A percentile compares a stretch with the other conserved stretches of the same genome.
Evolutionary conservation across 2,797 vertebrate species (phyloP).

Genomic region (Gorsachius magnificus): DNA sequence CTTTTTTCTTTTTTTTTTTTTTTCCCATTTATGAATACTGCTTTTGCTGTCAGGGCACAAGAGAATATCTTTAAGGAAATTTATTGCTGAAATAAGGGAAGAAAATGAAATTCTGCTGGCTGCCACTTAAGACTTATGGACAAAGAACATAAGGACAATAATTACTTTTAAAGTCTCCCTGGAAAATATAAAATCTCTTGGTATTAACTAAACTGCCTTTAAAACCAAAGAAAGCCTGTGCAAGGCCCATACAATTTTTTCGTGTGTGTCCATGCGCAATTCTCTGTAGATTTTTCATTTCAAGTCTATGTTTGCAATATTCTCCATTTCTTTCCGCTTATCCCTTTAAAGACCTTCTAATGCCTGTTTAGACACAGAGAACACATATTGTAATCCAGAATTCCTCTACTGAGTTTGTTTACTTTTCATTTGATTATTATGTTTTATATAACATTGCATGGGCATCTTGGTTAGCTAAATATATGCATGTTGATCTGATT

Average conservation of each 20-base stretch:
- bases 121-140: conserved; percentile 31
- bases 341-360: neutral
- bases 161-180: conserved; percentile 57
- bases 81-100: conserved; percentile 54
- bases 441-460: neutral
- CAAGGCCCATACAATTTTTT: neutral
- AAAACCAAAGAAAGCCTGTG: neutral
- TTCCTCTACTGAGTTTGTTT: neutral
- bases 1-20: too few relatives aligned
- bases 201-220: conserved; percentile 22
- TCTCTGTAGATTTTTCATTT: conserved; percentile 1
- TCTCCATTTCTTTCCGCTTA: neutral
- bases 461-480: neutral
- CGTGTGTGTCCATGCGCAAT: neutral
- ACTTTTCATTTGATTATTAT: neutral
- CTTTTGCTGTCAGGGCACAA: neutral
- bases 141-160: conserved; percentile 23
- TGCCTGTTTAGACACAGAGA: neutral
- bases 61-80: conserved; percentile 24
- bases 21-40: neutral
- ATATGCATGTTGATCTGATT: neutral
- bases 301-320: neutral
- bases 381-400: neutral
- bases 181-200: conserved; percentile 53
- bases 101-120: conserved; percentile 51